Conservation (phyloP, 2,113 vertebrate genomes). For the Phalacrocorax brasilianus region DNA sequence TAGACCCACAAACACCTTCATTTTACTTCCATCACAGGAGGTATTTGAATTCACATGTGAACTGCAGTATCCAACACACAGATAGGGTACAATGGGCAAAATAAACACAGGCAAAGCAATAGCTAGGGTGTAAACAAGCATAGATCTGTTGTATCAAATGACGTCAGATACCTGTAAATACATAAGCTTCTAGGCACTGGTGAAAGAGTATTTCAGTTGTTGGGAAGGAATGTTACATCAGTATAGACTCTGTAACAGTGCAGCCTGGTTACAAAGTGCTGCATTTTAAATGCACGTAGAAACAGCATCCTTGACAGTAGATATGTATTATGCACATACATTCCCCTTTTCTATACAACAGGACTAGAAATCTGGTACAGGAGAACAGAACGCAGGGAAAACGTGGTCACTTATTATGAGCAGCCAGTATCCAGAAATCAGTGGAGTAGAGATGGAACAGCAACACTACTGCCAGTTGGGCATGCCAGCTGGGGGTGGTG, state of each 20-base stretch:
- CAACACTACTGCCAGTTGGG: background rate
- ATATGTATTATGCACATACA: rapidly evolving
- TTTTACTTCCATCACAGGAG: background rate
- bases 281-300: background rate
- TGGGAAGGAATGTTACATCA: background rate
- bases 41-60: background rate
- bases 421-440: too few species aligned
- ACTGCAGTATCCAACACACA: background rate
- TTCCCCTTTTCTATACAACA: background rate
- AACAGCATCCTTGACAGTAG: background rate
- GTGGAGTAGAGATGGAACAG: rapidly evolving
- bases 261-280: background rate
- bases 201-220: background rate
- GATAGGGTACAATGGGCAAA: background rate
- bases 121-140: background rate
- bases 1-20: background rate
- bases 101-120: background rate
- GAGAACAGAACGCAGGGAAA: background rate
- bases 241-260: rapidly evolving
- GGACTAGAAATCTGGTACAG: background rate
- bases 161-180: background rate
- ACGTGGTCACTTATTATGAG: rapidly evolving
- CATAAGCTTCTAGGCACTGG: background rate
- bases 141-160: background rate
- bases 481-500: background rate